Evolutionary conservation across 1,140 invertebrate genomes (phyloP), one percentile per base, ranked within the genome.

Genomic region (Sarcophaga bullata): DNA sequence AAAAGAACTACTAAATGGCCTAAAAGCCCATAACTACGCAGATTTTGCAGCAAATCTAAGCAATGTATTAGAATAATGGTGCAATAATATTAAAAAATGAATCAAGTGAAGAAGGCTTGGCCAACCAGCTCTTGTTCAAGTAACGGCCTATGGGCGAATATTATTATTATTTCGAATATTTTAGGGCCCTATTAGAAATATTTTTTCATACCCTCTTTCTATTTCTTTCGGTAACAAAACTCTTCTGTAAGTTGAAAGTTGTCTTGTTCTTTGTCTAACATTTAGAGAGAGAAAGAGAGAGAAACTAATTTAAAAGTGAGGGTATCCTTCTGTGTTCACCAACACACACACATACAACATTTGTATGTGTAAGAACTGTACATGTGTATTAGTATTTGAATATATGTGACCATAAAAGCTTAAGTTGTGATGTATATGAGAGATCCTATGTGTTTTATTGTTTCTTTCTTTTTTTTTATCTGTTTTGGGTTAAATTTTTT

Each of bases 381-480:
- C 62, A n/a, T 76, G 46, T 19, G 6, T 25, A 9, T 17, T 25
- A 17, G 37, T 25, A 72, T 72, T 19, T 72, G 62, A 72, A 72
- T 72, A 25, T 48, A 76, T 49, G 13, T n/a, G 47, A 6, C 17
- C n/a, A 76, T 15, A 76, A 47, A 49, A 3, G 37, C 17, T 48
- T 76, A 73, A 10, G 25, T 17, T 48, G 46, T 47, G 11, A 50
- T 72, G 80, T 46, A 49, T 81, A 46, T 17, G 75, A 80, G 73
- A 37, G 25, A 1, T 37, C 25, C 25, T 84, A 85, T 86, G 87
- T 88, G 87, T 86, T 85, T 85, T 87, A 87, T 86, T n/a, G n/a
- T n/a, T 37, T 37, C 1, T 37, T 37, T 37, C 4, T 37, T 2
- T 37, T 37, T 37, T 37, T 37, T 37, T 37, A 2, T 37, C 25